phyloP scores from a whole-genome alignment of 2,113 vertebrate species.

The Thamnaconus septentrionalis region DNA sequence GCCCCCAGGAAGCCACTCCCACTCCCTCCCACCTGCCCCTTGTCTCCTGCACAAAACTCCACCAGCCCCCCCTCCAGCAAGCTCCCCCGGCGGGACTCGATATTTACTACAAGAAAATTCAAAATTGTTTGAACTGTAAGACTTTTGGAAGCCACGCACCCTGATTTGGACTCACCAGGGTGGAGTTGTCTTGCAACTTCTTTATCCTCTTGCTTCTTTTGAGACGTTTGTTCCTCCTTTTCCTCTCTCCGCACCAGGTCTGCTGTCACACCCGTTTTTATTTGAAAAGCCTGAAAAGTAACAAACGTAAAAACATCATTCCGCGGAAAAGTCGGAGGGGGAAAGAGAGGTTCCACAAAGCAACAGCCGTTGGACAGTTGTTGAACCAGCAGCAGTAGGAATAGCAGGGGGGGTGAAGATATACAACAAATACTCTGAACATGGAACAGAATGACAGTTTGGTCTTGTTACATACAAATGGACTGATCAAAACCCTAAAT shows the following conservation, averaged over 20 bases:
- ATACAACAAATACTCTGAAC: no score
- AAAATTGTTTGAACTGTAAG: conserved; percentile 27
- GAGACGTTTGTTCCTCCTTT: conserved; percentile 32
- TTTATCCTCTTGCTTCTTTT: conserved; percentile 43
- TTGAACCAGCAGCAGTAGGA: no score
- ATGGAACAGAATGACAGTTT: no score
- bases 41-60: conserved; percentile 32
- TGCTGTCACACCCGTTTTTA: conserved; percentile 8
- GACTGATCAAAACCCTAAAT: no score
- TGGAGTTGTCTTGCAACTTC: conserved; percentile 8
- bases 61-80: conserved; percentile 29
- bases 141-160: conserved; percentile 40
- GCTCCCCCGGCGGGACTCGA: conserved; percentile 13
- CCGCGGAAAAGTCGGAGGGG: no score
- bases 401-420: no score
- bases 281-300: no score
- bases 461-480: no score
- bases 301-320: no score
- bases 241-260: conserved; percentile 17
- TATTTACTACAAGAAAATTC: conserved; percentile 12
- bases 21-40: background rate
- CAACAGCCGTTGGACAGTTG: no score
- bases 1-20: conserved; percentile 4
- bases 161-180: conserved; percentile 21
- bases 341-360: no score